Base-by-base conservation (phyloP, 2,797 vertebrate species). In the Taenioides sp. region DNA sequence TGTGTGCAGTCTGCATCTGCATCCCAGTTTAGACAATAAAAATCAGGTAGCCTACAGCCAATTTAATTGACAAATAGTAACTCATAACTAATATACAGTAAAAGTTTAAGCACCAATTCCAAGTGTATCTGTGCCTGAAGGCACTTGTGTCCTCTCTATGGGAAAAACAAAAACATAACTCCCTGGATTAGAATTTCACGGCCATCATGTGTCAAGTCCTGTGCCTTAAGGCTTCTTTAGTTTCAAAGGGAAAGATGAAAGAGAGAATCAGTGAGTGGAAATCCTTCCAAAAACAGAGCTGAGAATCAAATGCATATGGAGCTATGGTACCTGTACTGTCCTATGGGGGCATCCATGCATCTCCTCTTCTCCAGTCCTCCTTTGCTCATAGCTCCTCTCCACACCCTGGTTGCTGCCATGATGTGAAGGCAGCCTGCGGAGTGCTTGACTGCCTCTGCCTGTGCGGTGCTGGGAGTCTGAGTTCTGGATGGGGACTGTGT, bases 361-460 rank as follows among this genome's bases (percentile, higher is more conserved):
- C 12, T 27, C 40, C 62, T 43, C 6, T 25, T 18, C 18, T n/a
- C 40, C 28, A 20, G 4, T 75, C 69, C 69, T 67, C 74, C 74
- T 68, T 80, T 75, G 74, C 68, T 79, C 67, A 77, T 62, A 5
- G 65, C 84, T 82, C 84, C 82, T 76, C 70, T 86, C 73, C 72
- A 47, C 65, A 67, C 31, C 47, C 83, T 84, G 77, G 75, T 82
- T 79, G 84, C 82, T 20, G 17, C 74, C 0, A 40, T 52, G 78
- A 87, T 82, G 83, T 86, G 86, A 87, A 77, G 75, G 84, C 80
- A 50, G 76, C 87, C 85, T 18, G 82, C 86, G 86, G 90, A 65
- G 85, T 88, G 86, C 88, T 86, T 89, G 87, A 89, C 80, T 86
- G 84, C 79, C 65, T 85, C 83, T 71, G 65, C 82, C 73, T 85